Evolutionary conservation across 2,888 invertebrate genomes (phyloP).

Genomic region (Lycocerus yunnanus): DNA sequence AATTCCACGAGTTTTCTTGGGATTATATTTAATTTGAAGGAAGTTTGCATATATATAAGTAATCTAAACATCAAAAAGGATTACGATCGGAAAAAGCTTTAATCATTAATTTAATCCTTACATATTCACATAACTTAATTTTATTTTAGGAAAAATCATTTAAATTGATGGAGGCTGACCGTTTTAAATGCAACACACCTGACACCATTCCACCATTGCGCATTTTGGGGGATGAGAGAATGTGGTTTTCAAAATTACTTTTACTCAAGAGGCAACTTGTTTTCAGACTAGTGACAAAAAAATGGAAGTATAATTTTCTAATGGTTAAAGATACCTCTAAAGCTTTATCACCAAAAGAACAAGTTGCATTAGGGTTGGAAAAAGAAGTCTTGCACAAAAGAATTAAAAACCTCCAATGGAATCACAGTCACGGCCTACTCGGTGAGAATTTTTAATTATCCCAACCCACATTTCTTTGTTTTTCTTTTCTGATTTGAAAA

Average conservation of each 20-base stretch:
- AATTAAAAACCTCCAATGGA: constrained; percentile 45
- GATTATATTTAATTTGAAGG: background rate
- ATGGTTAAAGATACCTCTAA: background rate
- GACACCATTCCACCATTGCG: background rate
- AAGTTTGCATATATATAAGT: constrained; percentile 11
- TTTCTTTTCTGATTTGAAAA: constrained; percentile 51
- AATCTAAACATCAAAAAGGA: constrained; percentile 17
- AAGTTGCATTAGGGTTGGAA: constrained; percentile 1
- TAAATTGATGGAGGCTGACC: background rate
- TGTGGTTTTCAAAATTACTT: background rate
- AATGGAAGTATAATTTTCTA: background rate
- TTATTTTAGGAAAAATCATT: background rate
- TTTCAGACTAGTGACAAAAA: background rate
- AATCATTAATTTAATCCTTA: constrained; percentile 29
- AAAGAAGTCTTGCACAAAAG: constrained; percentile 21
- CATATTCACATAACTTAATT: background rate
- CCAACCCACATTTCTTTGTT: constrained; percentile 55
- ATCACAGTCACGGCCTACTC: constrained; percentile 43
- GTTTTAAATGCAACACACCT: background rate
- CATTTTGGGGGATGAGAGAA: background rate
- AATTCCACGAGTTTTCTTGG: constrained; percentile 21
- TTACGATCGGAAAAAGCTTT: constrained; percentile 15
- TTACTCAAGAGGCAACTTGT: background rate
- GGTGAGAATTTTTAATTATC: constrained; percentile 56
- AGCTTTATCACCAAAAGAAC: background rate